Evolutionary conservation across 2,888 invertebrate genomes (phyloP).

Genomic region (Phengaris alcon): DNA sequence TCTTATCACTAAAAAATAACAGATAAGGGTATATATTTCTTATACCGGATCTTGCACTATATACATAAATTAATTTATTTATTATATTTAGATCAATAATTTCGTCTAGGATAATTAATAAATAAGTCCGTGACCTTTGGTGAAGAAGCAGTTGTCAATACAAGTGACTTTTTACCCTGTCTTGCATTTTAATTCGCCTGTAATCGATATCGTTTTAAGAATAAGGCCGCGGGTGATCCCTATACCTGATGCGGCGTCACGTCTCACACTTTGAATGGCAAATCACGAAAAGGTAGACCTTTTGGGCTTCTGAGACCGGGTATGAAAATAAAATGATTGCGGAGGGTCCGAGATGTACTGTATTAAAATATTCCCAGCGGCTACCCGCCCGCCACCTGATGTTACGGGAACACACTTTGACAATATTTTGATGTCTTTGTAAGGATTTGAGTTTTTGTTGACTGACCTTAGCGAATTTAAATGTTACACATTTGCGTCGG

Average conservation of each 20-base stretch:
- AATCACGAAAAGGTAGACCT: constrained; percentile 74
- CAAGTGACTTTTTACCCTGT: constrained; percentile 22
- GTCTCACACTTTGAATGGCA: constrained; percentile 66
- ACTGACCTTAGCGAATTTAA: background rate
- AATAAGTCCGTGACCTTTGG: constrained; percentile 26
- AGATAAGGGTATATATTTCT: no score
- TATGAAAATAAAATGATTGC: constrained; percentile 79
- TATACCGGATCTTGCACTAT: background rate
- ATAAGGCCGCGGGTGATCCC: constrained; percentile 35
- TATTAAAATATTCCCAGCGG: constrained; percentile 75
- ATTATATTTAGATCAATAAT: background rate
- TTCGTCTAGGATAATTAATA: constrained; percentile 6
- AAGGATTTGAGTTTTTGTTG: constrained; percentile 1
- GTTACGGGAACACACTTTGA: constrained; percentile 57
- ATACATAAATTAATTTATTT: constrained; percentile 2
- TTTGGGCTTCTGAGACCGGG: constrained; percentile 68
- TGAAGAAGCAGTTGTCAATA: constrained; percentile 15
- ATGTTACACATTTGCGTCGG: no score
- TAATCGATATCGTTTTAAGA: constrained; percentile 18
- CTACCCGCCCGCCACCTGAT: constrained; percentile 63
- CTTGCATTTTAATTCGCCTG: constrained; percentile 15
- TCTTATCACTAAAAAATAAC: no score
- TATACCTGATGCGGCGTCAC: constrained; percentile 46
- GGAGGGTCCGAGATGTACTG: constrained; percentile 59
- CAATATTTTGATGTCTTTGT: constrained; percentile 27